phyloP scores from a whole-genome alignment of 2,888 invertebrate genomes.

The Harpalus rufipes region DNA sequence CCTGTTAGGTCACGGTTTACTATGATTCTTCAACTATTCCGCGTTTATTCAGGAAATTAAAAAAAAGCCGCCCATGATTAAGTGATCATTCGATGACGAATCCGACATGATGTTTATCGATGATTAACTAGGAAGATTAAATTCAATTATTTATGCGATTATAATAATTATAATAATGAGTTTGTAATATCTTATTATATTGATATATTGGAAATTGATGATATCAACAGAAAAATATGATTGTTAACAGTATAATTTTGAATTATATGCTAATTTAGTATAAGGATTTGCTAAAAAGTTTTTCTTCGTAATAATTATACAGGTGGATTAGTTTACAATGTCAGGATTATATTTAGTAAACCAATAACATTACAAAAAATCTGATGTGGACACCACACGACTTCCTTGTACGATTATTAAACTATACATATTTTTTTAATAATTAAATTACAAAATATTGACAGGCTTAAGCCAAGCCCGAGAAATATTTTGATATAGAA shows the following conservation, averaged over 20 bases:
- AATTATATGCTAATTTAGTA: conserved; percentile 1
- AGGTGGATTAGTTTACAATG: too few species aligned
- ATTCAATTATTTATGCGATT: conserved; percentile 4
- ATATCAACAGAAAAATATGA: neutral
- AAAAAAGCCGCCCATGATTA: conserved; percentile 20
- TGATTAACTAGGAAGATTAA: conserved; percentile 27
- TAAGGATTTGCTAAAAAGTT: too few species aligned
- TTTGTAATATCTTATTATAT: conserved; percentile 5
- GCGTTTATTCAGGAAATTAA: conserved; percentile 26
- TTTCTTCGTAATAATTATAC: too few species aligned
- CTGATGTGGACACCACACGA: too few species aligned
- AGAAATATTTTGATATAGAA: too few species aligned
- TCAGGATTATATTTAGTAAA: too few species aligned
- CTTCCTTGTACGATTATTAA: too few species aligned
- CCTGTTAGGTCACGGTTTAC: conserved; percentile 27
- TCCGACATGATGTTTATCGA: conserved; percentile 1
- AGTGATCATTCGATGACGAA: conserved; percentile 3
- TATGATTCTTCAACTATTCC: conserved; percentile 9
- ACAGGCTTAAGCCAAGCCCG: too few species aligned
- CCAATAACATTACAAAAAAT: too few species aligned
- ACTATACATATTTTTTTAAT: too few species aligned
- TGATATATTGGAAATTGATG: neutral
- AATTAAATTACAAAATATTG: too few species aligned
- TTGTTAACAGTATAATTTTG: neutral
- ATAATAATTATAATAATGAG: conserved; percentile 20